Evolutionary conservation across 2,113 vertebrate species (phyloP).

Genomic region (Dicaeum eximium): DNA sequence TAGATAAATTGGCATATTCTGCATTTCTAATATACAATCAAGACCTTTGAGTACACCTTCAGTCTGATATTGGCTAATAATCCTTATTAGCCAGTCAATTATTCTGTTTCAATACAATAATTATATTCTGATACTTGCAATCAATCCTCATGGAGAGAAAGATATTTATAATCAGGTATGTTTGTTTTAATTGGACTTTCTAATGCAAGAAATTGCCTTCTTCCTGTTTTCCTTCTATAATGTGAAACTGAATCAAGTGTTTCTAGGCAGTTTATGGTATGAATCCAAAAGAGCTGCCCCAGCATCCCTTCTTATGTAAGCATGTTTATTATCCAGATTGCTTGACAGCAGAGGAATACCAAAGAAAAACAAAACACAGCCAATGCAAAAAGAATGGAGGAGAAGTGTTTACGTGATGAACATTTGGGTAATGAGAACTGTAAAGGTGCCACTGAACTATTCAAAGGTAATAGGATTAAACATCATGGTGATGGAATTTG

Average conservation of each 20-base stretch:
- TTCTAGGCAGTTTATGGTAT: background rate
- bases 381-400: background rate
- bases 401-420: background rate
- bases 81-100: background rate
- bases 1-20: background rate
- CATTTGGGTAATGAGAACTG: background rate
- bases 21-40: background rate
- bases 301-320: background rate
- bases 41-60: background rate
- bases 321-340: background rate
- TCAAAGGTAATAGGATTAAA: background rate
- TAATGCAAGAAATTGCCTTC: background rate
- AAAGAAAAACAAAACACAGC: background rate
- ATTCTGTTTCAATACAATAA: background rate
- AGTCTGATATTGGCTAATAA: background rate
- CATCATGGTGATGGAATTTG: background rate
- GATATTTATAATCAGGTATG: background rate
- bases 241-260: background rate
- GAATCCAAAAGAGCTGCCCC: background rate
- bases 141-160: background rate
- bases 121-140: background rate
- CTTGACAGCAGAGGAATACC: background rate
- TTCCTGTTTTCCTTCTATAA: background rate
- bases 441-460: background rate
- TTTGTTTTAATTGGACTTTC: background rate